Percentiles rank a stretch among this genome's conserved stretches.
These are phyloP conservation scores for Watsonalla cultraria DNA, from an alignment of 2,888 invertebrate genomes.

Conservation along the genomic window DNA sequence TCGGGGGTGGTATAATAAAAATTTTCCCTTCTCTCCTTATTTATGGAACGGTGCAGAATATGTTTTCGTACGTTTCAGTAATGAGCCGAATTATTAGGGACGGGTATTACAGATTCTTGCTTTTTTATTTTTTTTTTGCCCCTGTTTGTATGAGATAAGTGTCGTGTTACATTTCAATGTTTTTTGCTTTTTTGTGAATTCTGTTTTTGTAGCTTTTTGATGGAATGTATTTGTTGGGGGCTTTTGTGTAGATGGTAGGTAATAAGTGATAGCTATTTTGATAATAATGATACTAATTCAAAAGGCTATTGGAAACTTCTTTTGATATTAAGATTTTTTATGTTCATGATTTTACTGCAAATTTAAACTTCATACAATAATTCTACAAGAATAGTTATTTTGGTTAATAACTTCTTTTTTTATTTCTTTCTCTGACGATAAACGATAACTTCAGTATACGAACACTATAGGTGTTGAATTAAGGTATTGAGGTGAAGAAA, in stretches of 20 bases:
- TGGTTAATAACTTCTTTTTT: too few species aligned
- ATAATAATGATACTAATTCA: too few species aligned
- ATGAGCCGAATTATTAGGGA: slow-evolving; percentile 75
- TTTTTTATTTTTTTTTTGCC: slow-evolving; percentile 36
- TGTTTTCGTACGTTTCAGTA: slow-evolving; percentile 73
- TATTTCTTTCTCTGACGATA: too few species aligned
- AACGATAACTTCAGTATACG: too few species aligned
- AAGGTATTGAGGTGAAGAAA: too few species aligned
- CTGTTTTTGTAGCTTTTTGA: slow-evolving; percentile 8
- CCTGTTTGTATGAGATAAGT: slow-evolving; percentile 56
- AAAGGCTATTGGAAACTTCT: too few species aligned
- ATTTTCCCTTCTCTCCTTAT: slow-evolving; percentile 73
- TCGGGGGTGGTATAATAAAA: slow-evolving; percentile 69
- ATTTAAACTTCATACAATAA: too few species aligned
- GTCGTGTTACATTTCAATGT: slow-evolving; percentile 31
- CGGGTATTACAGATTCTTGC: slow-evolving; percentile 57
- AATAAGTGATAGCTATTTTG: too few species aligned
- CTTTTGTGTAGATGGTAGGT: background rate
- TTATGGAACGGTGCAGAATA: slow-evolving; percentile 74
- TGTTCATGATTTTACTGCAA: too few species aligned
- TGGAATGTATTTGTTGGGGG: slow-evolving; percentile 3
- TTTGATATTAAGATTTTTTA: too few species aligned
- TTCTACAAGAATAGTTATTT: too few species aligned
- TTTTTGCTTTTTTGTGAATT: slow-evolving; percentile 19
- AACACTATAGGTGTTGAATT: too few species aligned